Conservation (phyloP, 2,888 invertebrate genomes). For the Yponomeuta malinellus region DNA sequence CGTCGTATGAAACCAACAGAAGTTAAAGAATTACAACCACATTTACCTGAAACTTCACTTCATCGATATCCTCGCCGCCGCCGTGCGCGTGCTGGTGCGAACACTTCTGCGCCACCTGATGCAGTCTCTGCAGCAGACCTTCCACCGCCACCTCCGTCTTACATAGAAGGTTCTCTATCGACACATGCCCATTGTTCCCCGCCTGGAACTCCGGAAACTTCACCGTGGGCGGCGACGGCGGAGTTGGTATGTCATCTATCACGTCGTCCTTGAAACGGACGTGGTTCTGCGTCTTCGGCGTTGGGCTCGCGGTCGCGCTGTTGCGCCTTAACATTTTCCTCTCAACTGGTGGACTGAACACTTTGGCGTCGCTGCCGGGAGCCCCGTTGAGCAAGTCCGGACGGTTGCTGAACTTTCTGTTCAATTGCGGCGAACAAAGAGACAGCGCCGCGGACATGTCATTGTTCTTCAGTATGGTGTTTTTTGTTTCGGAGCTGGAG, state of each 20-base stretch:
- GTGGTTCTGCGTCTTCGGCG: slow-evolving; percentile 60
- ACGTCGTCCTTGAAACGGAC: slow-evolving; percentile 68
- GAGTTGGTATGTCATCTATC: slow-evolving; percentile 62
- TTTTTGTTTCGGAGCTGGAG: slow-evolving; percentile 67
- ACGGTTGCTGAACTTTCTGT: slow-evolving; percentile 63
- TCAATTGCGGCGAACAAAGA: slow-evolving; percentile 75
- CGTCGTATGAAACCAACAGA: no score
- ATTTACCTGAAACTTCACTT: slow-evolving; percentile 84
- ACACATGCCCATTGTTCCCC: slow-evolving; percentile 75
- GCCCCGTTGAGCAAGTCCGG: slow-evolving; percentile 65
- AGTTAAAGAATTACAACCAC: background rate
- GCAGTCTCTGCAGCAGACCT: slow-evolving; percentile 79
- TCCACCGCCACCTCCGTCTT: slow-evolving; percentile 83
- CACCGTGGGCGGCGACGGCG: slow-evolving; percentile 62
- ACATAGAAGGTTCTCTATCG: slow-evolving; percentile 77
- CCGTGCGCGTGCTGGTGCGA: slow-evolving; percentile 84
- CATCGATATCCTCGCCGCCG: slow-evolving; percentile 84
- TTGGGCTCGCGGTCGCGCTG: slow-evolving; percentile 43
- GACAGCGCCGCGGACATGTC: slow-evolving; percentile 61
- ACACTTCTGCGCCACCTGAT: slow-evolving; percentile 83
- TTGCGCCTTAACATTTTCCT: slow-evolving; percentile 49
- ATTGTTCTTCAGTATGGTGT: slow-evolving; percentile 63
- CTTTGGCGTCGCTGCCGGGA: slow-evolving; percentile 46
- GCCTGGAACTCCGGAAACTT: slow-evolving; percentile 53
- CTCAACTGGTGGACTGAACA: slow-evolving; percentile 57